Base-by-base conservation (phyloP, 2,888 invertebrate genomes). In the Sclerodermus sp. region DNA sequence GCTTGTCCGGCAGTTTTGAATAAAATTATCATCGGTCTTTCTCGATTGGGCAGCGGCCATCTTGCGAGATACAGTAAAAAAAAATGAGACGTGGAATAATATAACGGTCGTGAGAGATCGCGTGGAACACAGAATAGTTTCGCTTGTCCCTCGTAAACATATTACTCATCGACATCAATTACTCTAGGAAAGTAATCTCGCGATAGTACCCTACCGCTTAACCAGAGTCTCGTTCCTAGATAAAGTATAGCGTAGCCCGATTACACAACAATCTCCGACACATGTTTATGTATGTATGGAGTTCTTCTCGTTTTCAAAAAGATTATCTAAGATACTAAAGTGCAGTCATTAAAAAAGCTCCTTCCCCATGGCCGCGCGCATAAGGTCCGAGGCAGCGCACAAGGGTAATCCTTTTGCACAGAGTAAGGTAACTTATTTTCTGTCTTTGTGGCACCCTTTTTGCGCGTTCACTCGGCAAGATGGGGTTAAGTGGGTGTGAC, bases 401-500 rank as follows among this genome's bases (percentile, higher is more conserved):
- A 23, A 23, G 8, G 23, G 3, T 5, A 23, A 58, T 64, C 63
- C 58, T 67, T 66, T 66, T 62, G 65, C 65, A 67, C 61, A 65
- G 60, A 68, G 63, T 64, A 64, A 62, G 70, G 67, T 68, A 68
- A 71, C 69, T 73, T 71, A 67, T 73, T 72, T 68, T 67, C 70
- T 73, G 73, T 73, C 73, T 71, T 70, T 72, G 71, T 64, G 62
- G 67, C 60, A 62, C 61, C 56, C 65, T 72, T 72, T 70, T 70
- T 66, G 67, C 64, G 60, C 63, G 60, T 53, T 16, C 45, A 23
- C 50, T 57, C 57, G 55, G 58, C 60, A 59, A 63, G 64, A 65
- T 69, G 64, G 71, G 74, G 74, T 74, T 74, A 74, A 74, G 74
- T 74, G 74, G 73, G 71, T 73, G 69, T 65, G 74, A 74, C 74